These are phyloP conservation scores for Smittia sp. DNA, from an alignment of 2,888 invertebrate species.

Conservation along the genomic window DNA sequence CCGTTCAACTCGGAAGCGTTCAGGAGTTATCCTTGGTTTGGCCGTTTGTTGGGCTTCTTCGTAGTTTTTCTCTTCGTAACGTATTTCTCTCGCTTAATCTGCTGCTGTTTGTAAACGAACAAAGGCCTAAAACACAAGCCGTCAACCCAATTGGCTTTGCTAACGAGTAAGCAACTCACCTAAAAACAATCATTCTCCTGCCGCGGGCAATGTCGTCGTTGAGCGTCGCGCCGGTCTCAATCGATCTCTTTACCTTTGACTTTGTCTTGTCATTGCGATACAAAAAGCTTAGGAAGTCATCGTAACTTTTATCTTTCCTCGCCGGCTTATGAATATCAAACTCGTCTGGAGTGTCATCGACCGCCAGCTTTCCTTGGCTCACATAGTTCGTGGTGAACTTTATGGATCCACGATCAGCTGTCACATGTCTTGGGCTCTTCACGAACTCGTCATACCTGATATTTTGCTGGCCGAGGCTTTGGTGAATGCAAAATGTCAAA, in stretches of 20 bases:
- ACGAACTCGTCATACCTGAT: background rate
- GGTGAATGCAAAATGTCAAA: background rate
- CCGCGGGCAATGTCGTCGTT: background rate
- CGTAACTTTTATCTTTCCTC: background rate
- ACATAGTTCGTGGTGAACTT: background rate
- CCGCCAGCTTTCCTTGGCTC: background rate
- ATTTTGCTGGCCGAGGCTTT: background rate
- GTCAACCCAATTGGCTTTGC: background rate
- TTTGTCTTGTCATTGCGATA: conserved; percentile 24
- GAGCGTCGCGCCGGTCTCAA: background rate
- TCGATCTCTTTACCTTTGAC: background rate
- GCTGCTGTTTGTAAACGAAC: conserved; percentile 29
- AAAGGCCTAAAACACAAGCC: background rate
- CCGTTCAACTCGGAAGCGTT: background rate
- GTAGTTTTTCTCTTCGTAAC: background rate
- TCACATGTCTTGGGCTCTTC: background rate
- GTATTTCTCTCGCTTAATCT: conserved; percentile 25
- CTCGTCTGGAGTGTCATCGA: conserved; percentile 30
- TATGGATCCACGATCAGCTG: background rate
- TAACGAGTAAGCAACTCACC: background rate
- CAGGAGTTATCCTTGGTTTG: background rate
- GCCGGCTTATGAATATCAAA: conserved; percentile 17
- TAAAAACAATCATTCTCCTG: background rate
- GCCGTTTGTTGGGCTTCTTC: background rate
- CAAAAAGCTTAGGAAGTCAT: conserved; percentile 27